A percentile compares a stretch with the other conserved stretches of the same genome.
phyloP scores from a whole-genome alignment of 2,113 vertebrate genomes.

The Rhabdornis inornatus region DNA sequence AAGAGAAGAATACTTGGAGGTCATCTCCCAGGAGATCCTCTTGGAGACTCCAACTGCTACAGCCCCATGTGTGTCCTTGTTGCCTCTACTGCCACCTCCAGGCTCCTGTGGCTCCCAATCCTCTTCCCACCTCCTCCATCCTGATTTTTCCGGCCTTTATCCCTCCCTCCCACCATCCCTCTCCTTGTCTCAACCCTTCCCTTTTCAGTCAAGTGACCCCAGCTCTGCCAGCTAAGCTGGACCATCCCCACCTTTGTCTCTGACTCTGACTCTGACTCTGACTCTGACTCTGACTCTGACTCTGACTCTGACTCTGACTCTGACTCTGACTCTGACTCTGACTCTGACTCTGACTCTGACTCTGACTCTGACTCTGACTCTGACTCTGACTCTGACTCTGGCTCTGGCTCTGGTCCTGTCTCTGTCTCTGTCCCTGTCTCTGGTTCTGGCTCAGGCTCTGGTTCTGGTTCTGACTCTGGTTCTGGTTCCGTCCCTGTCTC shows the following conservation, averaged over 20 bases:
- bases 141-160: background rate
- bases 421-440: background rate
- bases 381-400: too few relatives aligned
- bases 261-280: background rate
- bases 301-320: background rate
- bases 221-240: rapidly evolving
- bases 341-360: background rate
- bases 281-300: background rate
- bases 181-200: background rate
- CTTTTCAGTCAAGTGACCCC: background rate
- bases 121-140: background rate
- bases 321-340: background rate
- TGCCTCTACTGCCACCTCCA: background rate
- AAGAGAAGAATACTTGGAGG: too few relatives aligned
- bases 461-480: too few relatives aligned
- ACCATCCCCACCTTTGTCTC: background rate
- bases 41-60: background rate
- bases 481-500: too few relatives aligned
- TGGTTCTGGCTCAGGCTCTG: too few relatives aligned
- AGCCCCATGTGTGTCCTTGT: background rate
- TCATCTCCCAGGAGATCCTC: background rate
- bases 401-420: background rate
- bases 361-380: background rate
- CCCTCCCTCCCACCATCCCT: too few relatives aligned
- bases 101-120: background rate